Evolutionary conservation across 2,888 invertebrate species (phyloP), one percentile per base, ranked within the genome.

Genomic region (Seira musarum): DNA sequence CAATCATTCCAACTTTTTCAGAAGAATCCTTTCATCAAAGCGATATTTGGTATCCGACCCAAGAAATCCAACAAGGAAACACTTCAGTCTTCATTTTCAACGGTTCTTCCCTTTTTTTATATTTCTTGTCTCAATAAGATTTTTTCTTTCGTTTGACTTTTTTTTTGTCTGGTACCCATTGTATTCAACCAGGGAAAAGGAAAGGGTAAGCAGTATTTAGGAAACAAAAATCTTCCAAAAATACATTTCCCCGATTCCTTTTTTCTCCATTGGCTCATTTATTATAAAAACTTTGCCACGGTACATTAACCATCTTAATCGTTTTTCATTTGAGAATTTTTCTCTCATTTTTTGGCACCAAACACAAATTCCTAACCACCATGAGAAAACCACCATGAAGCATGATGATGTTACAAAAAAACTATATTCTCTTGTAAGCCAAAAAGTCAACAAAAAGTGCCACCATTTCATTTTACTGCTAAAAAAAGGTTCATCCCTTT

Each of bases 291-390:
- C 82, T 84, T 81, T 82, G 66, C 83, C 78, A 80, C 84, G 85
- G 84, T 86, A 84, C 86, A 85, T 86, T 86, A 84, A 82, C 80
- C 84, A 81, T 86, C 84, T 81, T 85, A 84, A 85, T 84, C 85
- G 85, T 86, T 85, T 86, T 84, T 86, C 85, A 85, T 84, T 85
- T 74, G 80, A 83, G 83, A 84, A 78, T 81, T 82, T 82, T 70
- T 77, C 63, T 74, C 3, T 3, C n/a, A 53, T n/a, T n/a, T 67
- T 80, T 74, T 74, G 80, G 70, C 74, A 69, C 53, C 53, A 53
- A 53, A 17, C n/a, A 13, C 53, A 13, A 53, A 53, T n/a, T n/a
- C 53, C 53, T 8, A 53, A 53, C 53, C 53, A 13, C 53, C 17
- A 17, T 53, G 53, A 30, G 30, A 30, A 30, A 30, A 30, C 30